Percentiles rank a stretch among this genome's conserved stretches.
phyloP scores from a whole-genome alignment of 2,113 vertebrate species.

The Mobula birostris region DNA sequence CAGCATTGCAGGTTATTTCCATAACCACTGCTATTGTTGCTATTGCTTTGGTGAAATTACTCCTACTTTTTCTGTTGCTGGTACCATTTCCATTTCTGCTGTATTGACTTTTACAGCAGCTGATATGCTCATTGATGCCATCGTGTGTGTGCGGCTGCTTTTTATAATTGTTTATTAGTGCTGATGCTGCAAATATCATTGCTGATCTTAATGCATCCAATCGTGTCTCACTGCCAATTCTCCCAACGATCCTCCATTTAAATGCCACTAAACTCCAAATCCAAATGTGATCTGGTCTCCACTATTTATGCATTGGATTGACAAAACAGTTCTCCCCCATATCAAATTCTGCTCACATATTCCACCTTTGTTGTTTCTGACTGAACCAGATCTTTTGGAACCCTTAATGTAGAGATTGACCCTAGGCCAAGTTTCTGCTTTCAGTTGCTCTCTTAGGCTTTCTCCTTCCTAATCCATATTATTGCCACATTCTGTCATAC shows the following conservation, averaged over 20 bases:
- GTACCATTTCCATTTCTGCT: no score
- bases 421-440: background rate
- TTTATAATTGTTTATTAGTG: no score
- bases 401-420: background rate
- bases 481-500: background rate
- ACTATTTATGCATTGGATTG: background rate
- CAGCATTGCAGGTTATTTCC: background rate
- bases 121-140: background rate
- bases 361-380: background rate
- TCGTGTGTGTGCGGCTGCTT: no score
- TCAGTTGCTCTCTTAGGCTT: background rate
- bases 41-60: background rate
- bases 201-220: background rate
- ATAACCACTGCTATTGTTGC: background rate
- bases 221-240: no score
- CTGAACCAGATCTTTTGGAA: background rate
- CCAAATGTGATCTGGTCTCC: no score
- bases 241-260: no score
- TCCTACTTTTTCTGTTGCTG: background rate
- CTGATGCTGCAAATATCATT: no score
- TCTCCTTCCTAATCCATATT: no score
- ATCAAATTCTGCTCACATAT: background rate
- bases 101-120: background rate
- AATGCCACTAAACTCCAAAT: no score
- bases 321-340: background rate